These are phyloP conservation scores for Indicator indicator DNA, from an alignment of 2,113 vertebrate species.

Conservation along the genomic window DNA sequence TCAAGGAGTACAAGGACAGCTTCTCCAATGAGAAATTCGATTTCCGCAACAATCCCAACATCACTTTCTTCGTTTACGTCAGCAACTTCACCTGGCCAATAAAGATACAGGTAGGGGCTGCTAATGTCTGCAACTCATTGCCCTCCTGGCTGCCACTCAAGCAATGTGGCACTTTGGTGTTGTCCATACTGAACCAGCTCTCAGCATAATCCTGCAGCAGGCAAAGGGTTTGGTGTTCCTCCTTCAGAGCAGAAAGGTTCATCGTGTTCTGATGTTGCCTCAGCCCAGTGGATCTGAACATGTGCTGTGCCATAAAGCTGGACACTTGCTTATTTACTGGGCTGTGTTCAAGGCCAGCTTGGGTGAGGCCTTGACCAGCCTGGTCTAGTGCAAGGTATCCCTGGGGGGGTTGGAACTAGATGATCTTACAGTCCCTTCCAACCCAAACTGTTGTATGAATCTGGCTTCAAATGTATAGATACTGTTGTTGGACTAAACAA, in stretches of 20 bases:
- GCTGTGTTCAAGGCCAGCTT: not conserved
- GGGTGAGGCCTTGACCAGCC: too few species aligned
- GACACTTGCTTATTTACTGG: not conserved
- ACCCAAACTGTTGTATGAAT: not conserved
- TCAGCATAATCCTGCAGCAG: not conserved
- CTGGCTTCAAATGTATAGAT: not conserved
- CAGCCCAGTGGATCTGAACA: not conserved
- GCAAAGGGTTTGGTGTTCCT: not conserved
- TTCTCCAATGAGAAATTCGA: conserved; percentile 99
- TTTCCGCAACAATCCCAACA: conserved; percentile 97
- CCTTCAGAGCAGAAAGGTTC: not conserved
- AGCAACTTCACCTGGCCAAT: conserved; percentile 99
- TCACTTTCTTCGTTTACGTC: conserved; percentile 98
- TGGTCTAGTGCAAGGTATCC: too few species aligned
- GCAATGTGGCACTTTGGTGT: not conserved
- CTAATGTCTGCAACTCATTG: accelerated
- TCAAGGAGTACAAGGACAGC: conserved; percentile 97
- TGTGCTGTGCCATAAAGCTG: not conserved
- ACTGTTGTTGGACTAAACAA: too few species aligned
- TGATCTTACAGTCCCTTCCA: not conserved
- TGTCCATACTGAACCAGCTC: not conserved
- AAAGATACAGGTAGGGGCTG: conserved; percentile 90
- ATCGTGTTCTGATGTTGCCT: not conserved
- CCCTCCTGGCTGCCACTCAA: not conserved
- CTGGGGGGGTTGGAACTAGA: not conserved